A percentile compares a stretch with the other conserved stretches of the same genome.
Evolutionary conservation across 2,113 vertebrate species (phyloP).

Genomic region (Ramphastos sulfuratus): DNA sequence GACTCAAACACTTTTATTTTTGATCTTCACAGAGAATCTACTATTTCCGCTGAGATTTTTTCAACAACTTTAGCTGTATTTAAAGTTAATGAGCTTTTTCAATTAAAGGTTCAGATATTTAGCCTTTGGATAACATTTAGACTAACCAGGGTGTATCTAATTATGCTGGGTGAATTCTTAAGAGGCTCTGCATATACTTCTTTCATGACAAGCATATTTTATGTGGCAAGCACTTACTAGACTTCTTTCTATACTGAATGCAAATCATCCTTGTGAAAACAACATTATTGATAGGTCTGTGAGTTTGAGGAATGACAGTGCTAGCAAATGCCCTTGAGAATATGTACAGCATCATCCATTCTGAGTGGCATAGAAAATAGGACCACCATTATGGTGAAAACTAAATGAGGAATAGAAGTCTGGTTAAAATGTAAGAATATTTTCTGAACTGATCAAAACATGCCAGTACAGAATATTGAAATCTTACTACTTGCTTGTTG

Average conservation of each 20-base stretch:
- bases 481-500: not conserved
- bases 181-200: conserved; percentile 50
- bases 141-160: conserved; percentile 71
- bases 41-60: conserved; percentile 68
- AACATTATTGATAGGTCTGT: not conserved
- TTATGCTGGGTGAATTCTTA: conserved; percentile 71
- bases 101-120: conserved; percentile 77
- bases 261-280: conserved; percentile 53
- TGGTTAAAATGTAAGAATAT: not conserved
- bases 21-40: conserved; percentile 56
- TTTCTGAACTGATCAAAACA: not conserved
- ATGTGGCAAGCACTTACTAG: conserved; percentile 25
- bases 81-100: conserved; percentile 79
- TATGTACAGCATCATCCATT: not conserved
- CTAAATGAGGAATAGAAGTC: not conserved
- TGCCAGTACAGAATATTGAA: not conserved
- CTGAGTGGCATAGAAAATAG: not conserved
- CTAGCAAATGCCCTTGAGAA: conserved; percentile 14
- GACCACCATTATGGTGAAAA: not conserved
- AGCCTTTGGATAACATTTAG: conserved; percentile 75
- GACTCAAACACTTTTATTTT: conserved; percentile 59
- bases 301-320: conserved; percentile 19
- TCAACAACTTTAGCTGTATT: conserved; percentile 68
- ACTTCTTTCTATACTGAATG: conserved; percentile 29
- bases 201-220: conserved; percentile 60